Evolutionary conservation across 2,113 vertebrate genomes (phyloP), one percentile per base, ranked within the genome.

Genomic region (Antidorcas marsupialis): DNA sequence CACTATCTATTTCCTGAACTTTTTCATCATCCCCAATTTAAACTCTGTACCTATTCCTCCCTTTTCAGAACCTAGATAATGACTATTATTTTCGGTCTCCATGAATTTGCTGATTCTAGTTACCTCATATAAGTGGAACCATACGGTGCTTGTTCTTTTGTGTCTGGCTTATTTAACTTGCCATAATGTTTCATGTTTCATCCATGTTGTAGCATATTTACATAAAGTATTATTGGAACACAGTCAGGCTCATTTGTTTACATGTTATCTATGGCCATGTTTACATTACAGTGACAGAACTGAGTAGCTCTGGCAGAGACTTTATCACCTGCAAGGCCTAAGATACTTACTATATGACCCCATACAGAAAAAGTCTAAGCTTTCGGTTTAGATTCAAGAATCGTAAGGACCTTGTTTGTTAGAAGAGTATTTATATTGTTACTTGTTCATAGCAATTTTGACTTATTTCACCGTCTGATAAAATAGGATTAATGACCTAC

Each of bases 401-500:
- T 28, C 17, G 13, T 81, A 94, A 93, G 36, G 7, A 87, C 10
- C 5, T 91, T 45, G 17, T 81, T 91, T 83, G 62, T 83, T 62
- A 74, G 60, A 97, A 87, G 45, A 17, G n/a, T 16, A 5, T 96
- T 90, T 62, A 87, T 57, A 64, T 19, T 94, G 59, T 82, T 78
- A 94, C 45, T 92, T n/a, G 76, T 50, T 78, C 39, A 33, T 39
- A 39, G 85, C 62, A 78, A 92, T 94, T 95, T 96, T 95, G 82
- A 53, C 74, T 94, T 92, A 91, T 96, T 97, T 96, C 82, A 96
- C 47, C 83, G 36, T 55, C 78, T 71, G 76, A 81, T 85, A 97
- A 97, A 91, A 93, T 60, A 98, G 55, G 87, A 94, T 86, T 95
- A 97, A 97, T 89, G 86, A 97, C n/a, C 59, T 97, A 76, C 96